phyloP scores from a whole-genome alignment of 1,140 invertebrate genomes.

The Ceratosolen solmsi region DNA sequence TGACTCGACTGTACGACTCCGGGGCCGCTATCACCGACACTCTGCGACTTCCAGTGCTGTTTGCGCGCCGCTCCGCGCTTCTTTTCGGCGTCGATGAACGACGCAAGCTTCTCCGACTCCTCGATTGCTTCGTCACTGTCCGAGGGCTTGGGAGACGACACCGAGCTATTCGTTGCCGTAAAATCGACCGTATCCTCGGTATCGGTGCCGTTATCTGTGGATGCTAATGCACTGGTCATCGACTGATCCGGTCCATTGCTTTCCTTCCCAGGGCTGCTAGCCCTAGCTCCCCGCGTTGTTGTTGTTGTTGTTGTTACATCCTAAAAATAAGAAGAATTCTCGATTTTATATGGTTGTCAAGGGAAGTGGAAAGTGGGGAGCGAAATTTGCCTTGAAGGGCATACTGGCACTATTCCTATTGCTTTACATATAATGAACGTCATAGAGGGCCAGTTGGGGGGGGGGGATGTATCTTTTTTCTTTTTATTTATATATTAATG shows the following conservation, averaged over 20 bases:
- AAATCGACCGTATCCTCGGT: background rate
- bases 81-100: conserved; percentile 52
- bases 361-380: background rate
- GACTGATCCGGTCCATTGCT: background rate
- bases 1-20: background rate
- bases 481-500: too few species aligned
- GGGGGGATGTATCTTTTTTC: too few species aligned
- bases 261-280: conserved; percentile 23
- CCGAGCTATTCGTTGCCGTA: background rate
- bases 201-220: background rate
- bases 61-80: conserved; percentile 62
- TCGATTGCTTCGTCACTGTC: conserved; percentile 46
- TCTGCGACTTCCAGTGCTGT: conserved; percentile 73
- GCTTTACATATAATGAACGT: background rate
- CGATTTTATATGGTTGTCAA: background rate
- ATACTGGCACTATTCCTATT: background rate
- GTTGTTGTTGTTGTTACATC: conserved; percentile 18
- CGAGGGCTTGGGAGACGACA: background rate
- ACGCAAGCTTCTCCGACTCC: conserved; percentile 54
- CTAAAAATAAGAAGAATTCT: conserved; percentile 38
- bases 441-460: too few species aligned
- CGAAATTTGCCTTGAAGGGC: too few species aligned
- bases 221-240: too few species aligned
- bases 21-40: conserved; percentile 63
- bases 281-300: background rate